A percentile compares a stretch with the other conserved stretches of the same genome.
Conservation (phyloP, 2,797 vertebrate genomes). For the Hemibagrus guttatus region DNA sequence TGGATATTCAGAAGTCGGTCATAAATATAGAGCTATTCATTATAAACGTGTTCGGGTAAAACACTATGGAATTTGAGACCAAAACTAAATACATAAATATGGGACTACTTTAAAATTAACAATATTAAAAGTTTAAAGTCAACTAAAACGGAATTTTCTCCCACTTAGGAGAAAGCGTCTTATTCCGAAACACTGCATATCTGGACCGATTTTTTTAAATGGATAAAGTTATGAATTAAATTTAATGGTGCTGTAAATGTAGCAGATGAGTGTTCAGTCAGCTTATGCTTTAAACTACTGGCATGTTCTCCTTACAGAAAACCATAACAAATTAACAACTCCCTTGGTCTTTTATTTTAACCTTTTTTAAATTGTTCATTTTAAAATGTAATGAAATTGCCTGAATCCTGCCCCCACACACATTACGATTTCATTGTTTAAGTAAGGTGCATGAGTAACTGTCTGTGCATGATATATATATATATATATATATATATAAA, state of each 20-base stretch:
- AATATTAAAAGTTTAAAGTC: not conserved
- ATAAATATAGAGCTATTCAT: not conserved
- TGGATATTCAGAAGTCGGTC: not conserved
- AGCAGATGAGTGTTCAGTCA: not conserved
- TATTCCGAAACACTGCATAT: not conserved
- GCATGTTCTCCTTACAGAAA: not conserved
- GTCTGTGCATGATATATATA: not conserved
- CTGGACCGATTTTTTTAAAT: not conserved
- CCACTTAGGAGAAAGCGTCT: not conserved
- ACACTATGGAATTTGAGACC: not conserved
- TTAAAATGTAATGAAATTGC: not conserved
- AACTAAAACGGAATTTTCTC: not conserved
- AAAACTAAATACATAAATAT: not conserved
- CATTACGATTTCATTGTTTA: not conserved
- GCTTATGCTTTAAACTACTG: not conserved
- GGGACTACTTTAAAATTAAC: not conserved
- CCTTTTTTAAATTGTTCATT: too few species aligned
- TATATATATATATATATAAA: not conserved
- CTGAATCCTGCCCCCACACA: not conserved
- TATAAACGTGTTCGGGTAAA: not conserved
- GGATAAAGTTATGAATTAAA: not conserved
- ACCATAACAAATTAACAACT: not conserved
- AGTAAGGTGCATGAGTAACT: not conserved
- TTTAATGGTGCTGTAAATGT: not conserved
- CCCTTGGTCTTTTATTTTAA: too few species aligned